These are phyloP conservation scores for Herpetotheres cachinnans DNA, from an alignment of 2,113 vertebrate species.

Conservation along the genomic window DNA sequence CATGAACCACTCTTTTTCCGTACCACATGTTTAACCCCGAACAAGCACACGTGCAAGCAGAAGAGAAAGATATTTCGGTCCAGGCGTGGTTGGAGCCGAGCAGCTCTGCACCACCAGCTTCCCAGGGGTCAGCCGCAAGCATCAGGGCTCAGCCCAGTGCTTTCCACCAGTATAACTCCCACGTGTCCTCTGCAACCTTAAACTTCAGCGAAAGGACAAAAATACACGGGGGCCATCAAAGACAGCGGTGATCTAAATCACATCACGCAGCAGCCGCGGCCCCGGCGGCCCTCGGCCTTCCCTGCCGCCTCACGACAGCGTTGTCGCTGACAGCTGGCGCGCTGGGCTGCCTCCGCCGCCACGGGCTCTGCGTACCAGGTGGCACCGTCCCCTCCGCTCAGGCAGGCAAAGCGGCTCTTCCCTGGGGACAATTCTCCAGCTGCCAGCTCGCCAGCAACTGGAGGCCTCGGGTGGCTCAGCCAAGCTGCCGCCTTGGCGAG, in stretches of 20 bases:
- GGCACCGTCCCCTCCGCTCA: background rate
- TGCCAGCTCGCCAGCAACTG: background rate
- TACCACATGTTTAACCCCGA: no score
- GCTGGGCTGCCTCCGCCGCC: no score
- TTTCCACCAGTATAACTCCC: background rate
- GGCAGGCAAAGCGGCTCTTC: background rate
- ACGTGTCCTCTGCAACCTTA: background rate
- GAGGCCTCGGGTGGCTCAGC: background rate
- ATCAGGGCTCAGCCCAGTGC: background rate
- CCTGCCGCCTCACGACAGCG: no score
- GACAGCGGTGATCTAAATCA: no score
- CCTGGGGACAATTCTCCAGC: background rate
- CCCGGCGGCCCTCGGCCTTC: no score
- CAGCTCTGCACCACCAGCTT: background rate
- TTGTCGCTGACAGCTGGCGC: no score
- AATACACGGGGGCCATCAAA: accelerated
- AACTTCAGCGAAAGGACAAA: background rate
- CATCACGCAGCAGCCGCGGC: no score
- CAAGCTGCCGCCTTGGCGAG: no score
- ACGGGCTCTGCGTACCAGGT: no score
- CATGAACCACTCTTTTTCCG: background rate
- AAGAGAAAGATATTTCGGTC: background rate
- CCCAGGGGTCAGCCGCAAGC: accelerated
- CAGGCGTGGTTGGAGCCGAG: background rate
- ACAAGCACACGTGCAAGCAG: background rate